Evolutionary conservation across 64 coral and sea anemone genomes (phyloP).

Genomic region (Hydrozoanthus tunicans): DNA sequence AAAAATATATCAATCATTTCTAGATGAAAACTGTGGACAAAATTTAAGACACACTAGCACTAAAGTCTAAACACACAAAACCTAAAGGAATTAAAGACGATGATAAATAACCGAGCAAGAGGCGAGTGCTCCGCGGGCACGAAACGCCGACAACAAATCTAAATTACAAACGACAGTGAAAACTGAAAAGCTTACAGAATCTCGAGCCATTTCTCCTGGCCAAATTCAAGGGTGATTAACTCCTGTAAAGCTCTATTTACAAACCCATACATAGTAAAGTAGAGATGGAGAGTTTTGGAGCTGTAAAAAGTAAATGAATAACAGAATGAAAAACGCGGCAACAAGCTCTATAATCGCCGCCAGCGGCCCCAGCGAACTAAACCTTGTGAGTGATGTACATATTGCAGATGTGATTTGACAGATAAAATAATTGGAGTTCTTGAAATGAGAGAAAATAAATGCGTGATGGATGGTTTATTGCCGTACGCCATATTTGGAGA

Average conservation of each 20-base stretch:
- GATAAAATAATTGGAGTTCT: slow-evolving; percentile 41
- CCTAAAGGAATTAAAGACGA: background rate
- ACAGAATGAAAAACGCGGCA: too few species aligned
- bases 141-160: background rate
- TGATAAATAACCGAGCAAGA: background rate
- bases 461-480: background rate
- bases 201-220: slow-evolving; percentile 84
- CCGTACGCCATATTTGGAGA: too few species aligned
- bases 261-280: slow-evolving; percentile 87
- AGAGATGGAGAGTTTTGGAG: too few species aligned
- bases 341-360: too few species aligned
- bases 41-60: background rate
- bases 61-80: background rate
- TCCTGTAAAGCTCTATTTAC: slow-evolving; percentile 94
- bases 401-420: background rate
- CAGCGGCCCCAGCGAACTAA: too few species aligned
- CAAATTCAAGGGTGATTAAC: slow-evolving; percentile 80
- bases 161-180: background rate
- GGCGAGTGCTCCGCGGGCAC: background rate
- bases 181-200: slow-evolving; percentile 74
- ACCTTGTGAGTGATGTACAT: too few species aligned
- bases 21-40: background rate
- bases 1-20: background rate
- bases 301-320: too few species aligned
- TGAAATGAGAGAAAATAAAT: slow-evolving; percentile 26